phyloP scores from a whole-genome alignment of 92 coral and sea anemone genomes.

The Heliopora coerulea region DNA sequence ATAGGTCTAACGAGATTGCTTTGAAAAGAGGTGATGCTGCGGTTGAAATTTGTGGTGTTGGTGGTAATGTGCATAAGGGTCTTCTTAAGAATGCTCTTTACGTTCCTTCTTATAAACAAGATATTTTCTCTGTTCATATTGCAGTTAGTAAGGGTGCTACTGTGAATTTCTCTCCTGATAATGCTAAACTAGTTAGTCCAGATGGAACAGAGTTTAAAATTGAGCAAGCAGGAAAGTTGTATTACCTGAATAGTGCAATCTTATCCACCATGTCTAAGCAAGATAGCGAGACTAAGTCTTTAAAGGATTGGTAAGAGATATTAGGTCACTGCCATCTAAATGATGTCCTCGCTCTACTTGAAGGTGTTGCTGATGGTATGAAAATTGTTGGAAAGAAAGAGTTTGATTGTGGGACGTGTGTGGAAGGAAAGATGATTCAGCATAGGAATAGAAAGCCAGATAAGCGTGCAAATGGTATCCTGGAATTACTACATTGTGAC shows the following conservation, averaged over 20 bases:
- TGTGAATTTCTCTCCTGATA: slow-evolving; percentile 14
- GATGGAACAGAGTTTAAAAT: slow-evolving; percentile 50
- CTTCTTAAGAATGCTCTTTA: slow-evolving; percentile 43
- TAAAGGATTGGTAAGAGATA: slow-evolving; percentile 45
- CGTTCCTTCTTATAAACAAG: slow-evolving; percentile 46
- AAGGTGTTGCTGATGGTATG: slow-evolving; percentile 10
- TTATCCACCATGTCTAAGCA: slow-evolving; percentile 37
- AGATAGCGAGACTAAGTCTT: slow-evolving; percentile 29
- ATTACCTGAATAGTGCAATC: slow-evolving; percentile 34
- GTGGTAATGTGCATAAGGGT: slow-evolving; percentile 34
- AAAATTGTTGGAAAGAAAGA: neutral
- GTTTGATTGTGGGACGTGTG: neutral
- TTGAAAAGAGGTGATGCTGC: slow-evolving; percentile 37
- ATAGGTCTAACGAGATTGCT: slow-evolving; percentile 47
- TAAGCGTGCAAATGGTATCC: neutral
- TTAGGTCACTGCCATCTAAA: slow-evolving; percentile 53
- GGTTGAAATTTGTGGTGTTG: slow-evolving; percentile 16
- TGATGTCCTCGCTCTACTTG: slow-evolving; percentile 19
- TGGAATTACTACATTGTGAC: slow-evolving; percentile 14
- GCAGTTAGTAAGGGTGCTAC: slow-evolving; percentile 42
- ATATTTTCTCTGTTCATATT: slow-evolving; percentile 48
- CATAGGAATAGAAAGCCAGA: neutral
- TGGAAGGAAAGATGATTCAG: neutral
- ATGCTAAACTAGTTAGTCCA: slow-evolving; percentile 32
- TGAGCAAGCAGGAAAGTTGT: slow-evolving; percentile 34